Evolutionary conservation across 2,113 vertebrate genomes (phyloP).

Genomic region (Struthidea cinerea): DNA sequence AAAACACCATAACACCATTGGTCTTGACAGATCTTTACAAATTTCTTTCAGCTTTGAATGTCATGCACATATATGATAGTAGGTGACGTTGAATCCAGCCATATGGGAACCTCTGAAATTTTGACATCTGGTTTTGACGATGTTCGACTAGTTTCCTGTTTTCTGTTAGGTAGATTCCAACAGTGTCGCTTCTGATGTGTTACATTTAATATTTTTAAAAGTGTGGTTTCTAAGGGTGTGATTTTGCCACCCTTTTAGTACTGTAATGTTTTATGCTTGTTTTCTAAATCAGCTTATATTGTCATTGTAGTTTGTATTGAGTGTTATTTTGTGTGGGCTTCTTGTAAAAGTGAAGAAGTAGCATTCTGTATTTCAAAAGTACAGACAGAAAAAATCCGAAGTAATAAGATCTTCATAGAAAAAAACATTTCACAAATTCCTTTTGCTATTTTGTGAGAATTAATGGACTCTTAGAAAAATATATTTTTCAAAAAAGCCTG

Average conservation of each 20-base stretch:
- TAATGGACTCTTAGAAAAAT: not conserved
- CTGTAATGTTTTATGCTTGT: not conserved
- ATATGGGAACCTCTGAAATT: not conserved
- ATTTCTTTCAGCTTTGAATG: not conserved
- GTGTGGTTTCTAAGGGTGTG: not conserved
- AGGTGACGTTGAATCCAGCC: not conserved
- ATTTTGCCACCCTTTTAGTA: not conserved
- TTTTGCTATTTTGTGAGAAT: not conserved
- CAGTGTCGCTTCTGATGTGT: fast-evolving
- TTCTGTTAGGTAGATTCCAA: not conserved
- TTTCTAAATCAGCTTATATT: not conserved
- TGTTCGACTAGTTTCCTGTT: not conserved
- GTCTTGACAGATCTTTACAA: not conserved
- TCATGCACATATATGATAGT: not conserved
- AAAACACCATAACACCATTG: not conserved
- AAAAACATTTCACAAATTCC: not conserved
- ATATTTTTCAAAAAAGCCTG: not conserved
- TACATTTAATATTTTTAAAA: not conserved
- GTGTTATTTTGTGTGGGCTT: not conserved
- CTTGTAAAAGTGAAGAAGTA: not conserved
- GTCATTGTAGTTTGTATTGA: not conserved
- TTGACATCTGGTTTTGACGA: not conserved
- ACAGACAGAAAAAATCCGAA: not conserved
- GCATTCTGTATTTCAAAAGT: not conserved
- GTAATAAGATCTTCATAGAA: not conserved